Evolutionary conservation across 1,140 invertebrate genomes (phyloP), one percentile per base, ranked within the genome.

Genomic region (Amyelois transitella): DNA sequence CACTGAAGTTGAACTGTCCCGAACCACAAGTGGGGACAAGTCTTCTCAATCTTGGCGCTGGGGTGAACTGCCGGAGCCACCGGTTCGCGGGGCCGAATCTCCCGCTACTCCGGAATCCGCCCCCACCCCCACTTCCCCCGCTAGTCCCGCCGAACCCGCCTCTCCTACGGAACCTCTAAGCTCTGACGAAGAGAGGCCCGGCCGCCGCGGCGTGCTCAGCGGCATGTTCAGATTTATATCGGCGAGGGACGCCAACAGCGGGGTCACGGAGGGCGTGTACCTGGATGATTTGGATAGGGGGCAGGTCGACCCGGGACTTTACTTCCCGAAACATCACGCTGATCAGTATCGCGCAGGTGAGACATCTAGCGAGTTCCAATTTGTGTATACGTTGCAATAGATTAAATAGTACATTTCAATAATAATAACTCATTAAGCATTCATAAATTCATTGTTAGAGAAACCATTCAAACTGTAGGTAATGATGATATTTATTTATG

Each of bases 181-280:
- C 59, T 88, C 85, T 0, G 85, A 88, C 53, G 85, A 88, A 53
- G 85, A 86, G 22, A 58, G 81, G 8, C 72, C 75, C 0, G 68
- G 61, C 18, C 62, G 81, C 0, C 72, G 77, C 6, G 81, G 85
- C 12, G 95, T 97, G 91, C 89, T 97, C 45, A 94, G 95, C 72
- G 94, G 94, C 62, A 95, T 98, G 94, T 95, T 98, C 79, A 94
- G 94, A 50, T 98, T 98, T 77, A 98, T 98, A 94, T 90, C 94
- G 55, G 90, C 93, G 63, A 92, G 94, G 62, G 93, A 93, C 71
- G 91, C 92, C 47, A 90, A 90, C 53, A 86, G 88, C 49, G 64
- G 58, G 8, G 75, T 60, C 24, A 87, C 91, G 0, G 95, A 96
- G 57, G 97, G 97, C 47, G 95, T 99, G 66, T 99, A 99, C 85